Evolutionary conservation across 1,140 invertebrate genomes (phyloP).

Genomic region (Aplysia californica): DNA sequence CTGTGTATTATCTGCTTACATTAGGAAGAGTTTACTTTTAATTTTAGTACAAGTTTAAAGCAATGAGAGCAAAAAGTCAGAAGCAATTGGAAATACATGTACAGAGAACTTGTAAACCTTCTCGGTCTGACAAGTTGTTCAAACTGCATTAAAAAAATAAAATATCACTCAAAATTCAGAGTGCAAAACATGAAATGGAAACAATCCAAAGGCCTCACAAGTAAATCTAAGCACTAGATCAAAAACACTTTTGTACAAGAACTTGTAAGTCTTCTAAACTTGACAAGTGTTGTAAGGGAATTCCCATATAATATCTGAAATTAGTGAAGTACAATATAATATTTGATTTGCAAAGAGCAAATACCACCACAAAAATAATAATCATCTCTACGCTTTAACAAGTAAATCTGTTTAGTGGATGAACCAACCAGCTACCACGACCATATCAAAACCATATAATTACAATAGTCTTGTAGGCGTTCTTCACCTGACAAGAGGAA

Average conservation of each 20-base stretch:
- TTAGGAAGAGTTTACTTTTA: too few species aligned
- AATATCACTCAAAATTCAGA: too few species aligned
- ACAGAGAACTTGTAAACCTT: background rate
- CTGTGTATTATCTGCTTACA: too few species aligned
- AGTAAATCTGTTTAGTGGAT: background rate
- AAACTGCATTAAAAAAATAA: background rate
- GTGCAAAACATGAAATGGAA: too few species aligned
- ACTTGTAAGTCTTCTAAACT: constrained; percentile 16
- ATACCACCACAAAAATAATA: background rate
- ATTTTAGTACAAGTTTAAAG: too few species aligned
- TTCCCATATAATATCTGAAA: background rate
- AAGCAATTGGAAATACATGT: too few species aligned
- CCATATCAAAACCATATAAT: background rate
- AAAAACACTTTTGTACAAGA: constrained; percentile 9
- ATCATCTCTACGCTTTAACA: background rate
- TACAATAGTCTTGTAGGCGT: too few species aligned
- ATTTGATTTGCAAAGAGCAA: background rate
- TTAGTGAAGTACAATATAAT: background rate
- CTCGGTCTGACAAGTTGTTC: background rate
- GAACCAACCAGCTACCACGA: background rate
- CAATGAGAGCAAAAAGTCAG: too few species aligned
- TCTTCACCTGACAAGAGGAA: too few species aligned
- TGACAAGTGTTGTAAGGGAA: constrained; percentile 11
- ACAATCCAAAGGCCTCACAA: too few species aligned
- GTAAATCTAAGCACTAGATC: too few species aligned